Evolutionary conservation across 30 jellyfish, hydroid and myxozoan species (phyloP).

Genomic region (Rhopilema esculentum): DNA sequence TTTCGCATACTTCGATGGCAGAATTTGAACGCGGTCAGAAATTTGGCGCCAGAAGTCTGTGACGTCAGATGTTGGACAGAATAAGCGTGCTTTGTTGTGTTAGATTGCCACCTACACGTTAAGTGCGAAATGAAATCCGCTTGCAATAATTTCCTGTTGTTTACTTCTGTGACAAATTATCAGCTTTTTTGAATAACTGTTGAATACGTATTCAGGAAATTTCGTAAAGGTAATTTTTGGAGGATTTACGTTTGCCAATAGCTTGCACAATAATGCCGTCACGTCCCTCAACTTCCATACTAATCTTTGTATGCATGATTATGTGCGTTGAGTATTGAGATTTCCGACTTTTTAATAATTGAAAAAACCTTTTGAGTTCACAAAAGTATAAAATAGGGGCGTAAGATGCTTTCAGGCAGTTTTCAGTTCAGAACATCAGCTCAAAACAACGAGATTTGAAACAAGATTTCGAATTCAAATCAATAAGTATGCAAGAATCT

Average conservation of each 20-base stretch:
- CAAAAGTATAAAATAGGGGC: not conserved
- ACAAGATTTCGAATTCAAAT: not conserved
- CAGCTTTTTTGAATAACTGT: not conserved
- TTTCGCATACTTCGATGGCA: not conserved
- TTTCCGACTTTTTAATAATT: not conserved
- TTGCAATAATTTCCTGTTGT: not conserved
- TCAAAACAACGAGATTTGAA: not conserved
- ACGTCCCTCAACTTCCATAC: not conserved
- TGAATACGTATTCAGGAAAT: not conserved
- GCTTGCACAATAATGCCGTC: not conserved
- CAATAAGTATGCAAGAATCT: constrained; percentile 2
- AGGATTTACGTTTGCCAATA: not conserved
- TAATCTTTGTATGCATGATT: not conserved
- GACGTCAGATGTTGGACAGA: not conserved
- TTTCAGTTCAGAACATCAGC: not conserved
- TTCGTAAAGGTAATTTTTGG: not conserved
- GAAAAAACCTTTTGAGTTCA: not conserved
- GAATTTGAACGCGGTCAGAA: not conserved
- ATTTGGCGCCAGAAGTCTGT: not conserved
- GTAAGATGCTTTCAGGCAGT: not conserved
- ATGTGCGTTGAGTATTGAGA: not conserved
- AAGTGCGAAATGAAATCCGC: not conserved
- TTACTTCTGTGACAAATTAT: not conserved
- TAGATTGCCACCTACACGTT: not conserved
- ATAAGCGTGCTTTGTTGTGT: not conserved